Percentiles rank a stretch among this genome's conserved stretches.
phyloP scores from a whole-genome alignment of 2,113 vertebrate species.

The Petromus typicus region DNA sequence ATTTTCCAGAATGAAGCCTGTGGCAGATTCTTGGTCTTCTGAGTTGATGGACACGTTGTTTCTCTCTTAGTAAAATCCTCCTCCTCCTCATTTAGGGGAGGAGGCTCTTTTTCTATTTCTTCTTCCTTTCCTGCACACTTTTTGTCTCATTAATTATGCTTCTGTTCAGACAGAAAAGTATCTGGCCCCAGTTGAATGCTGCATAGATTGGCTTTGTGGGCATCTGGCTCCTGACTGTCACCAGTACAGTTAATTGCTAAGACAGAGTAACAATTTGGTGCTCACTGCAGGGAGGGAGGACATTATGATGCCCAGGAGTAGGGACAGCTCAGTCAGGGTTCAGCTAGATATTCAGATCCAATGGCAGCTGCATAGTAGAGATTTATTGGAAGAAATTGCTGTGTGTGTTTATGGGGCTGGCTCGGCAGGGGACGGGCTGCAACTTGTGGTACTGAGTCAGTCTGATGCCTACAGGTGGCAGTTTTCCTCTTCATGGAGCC shows the following conservation, averaged over 20 bases:
- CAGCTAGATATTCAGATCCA: not conserved
- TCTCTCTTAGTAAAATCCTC: not conserved
- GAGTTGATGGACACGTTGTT: not conserved
- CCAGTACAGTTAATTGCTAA: not conserved
- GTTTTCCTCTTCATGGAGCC: not conserved
- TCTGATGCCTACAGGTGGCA: not conserved
- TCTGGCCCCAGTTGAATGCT: not conserved
- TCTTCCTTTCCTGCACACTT: not conserved
- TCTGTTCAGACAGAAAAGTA: not conserved
- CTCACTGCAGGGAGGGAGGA: not conserved
- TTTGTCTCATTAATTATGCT: not conserved
- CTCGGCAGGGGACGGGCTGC: not conserved
- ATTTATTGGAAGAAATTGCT: not conserved
- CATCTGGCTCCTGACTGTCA: not conserved
- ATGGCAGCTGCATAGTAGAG: not conserved
- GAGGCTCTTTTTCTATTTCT: not conserved
- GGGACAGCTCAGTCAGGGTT: not conserved
- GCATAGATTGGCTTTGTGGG: not conserved
- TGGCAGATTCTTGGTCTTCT: not conserved
- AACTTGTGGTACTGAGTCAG: not conserved
- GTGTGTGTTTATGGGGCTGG: fast-evolving
- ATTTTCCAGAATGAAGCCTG: not conserved
- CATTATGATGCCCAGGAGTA: fast-evolving
- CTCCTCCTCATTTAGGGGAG: not conserved
- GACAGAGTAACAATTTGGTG: not conserved